These are phyloP conservation scores for Resseliella maxima DNA, from an alignment of 2,888 invertebrate genomes.

Conservation along the genomic window DNA sequence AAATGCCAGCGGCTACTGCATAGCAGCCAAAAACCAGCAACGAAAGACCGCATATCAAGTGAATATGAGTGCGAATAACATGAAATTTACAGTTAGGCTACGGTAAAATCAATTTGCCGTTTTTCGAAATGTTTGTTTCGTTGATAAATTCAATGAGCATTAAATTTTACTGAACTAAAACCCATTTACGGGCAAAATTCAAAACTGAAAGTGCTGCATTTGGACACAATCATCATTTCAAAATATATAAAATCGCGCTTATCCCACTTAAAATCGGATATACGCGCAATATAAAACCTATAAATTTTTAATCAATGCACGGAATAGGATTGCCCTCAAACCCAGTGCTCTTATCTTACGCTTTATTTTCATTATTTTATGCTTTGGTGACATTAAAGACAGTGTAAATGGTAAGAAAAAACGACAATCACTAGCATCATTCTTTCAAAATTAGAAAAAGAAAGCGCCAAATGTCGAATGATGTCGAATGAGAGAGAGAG, in stretches of 20 bases:
- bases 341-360: not conserved
- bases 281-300: slow-evolving; percentile 35
- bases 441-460: not conserved
- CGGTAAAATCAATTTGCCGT: not conserved
- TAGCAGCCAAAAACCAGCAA: no score
- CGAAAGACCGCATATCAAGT: no score
- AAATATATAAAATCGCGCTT: slow-evolving; percentile 1
- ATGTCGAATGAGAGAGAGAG: no score
- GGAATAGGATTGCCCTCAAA: not conserved
- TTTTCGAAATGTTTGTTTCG: not conserved
- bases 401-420: not conserved
- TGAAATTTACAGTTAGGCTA: not conserved
- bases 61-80: no score
- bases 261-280: not conserved
- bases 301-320: slow-evolving; percentile 46
- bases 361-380: not conserved
- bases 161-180: slow-evolving; percentile 2
- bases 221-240: slow-evolving; percentile 31
- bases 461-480: no score
- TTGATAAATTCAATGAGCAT: not conserved
- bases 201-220: not conserved
- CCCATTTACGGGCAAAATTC: not conserved
- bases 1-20: no score
- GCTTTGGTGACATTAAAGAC: not conserved
- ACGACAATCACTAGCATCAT: not conserved